Conservation (phyloP, 1,140 invertebrate species). For the Lutraria rhynchaena region DNA sequence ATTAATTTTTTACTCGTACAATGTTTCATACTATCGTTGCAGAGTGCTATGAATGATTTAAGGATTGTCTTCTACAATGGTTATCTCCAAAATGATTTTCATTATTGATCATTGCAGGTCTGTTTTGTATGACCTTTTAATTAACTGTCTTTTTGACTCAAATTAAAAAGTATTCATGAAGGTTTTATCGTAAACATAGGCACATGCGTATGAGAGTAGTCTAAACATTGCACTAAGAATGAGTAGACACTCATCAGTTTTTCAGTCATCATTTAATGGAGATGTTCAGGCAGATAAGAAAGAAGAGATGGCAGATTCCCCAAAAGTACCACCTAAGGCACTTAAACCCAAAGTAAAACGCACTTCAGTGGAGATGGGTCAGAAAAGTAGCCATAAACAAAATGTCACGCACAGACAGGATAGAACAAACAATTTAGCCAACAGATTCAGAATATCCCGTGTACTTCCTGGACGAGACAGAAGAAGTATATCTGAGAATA, state of each 20-base stretch:
- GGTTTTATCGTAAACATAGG: too few species aligned
- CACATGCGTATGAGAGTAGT: neutral
- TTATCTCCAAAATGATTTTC: too few species aligned
- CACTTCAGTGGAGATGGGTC: conserved; percentile 59
- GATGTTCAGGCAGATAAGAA: conserved; percentile 55
- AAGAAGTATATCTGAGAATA: conserved; percentile 59
- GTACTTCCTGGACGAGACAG: conserved; percentile 45
- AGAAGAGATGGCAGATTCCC: conserved; percentile 58
- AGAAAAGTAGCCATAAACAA: conserved; percentile 55
- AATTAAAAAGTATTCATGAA: too few species aligned
- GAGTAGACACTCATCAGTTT: conserved; percentile 45
- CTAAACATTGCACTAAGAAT: conserved; percentile 23
- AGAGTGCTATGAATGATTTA: too few species aligned
- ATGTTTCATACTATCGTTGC: too few species aligned
- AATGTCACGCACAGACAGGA: conserved; percentile 44
- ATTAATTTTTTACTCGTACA: too few species aligned
- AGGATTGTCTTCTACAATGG: too few species aligned
- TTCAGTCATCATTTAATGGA: conserved; percentile 50
- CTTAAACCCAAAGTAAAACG: conserved; percentile 53
- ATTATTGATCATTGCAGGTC: too few species aligned
- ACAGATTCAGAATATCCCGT: conserved; percentile 33
- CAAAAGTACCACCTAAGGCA: conserved; percentile 30
- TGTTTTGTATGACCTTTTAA: too few species aligned
- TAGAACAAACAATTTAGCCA: conserved; percentile 44
- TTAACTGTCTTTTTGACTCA: too few species aligned